Percentiles rank a stretch among this genome's conserved stretches.
Evolutionary conservation across 2,888 invertebrate species (phyloP).

Genomic region (Acrobasis suavella): DNA sequence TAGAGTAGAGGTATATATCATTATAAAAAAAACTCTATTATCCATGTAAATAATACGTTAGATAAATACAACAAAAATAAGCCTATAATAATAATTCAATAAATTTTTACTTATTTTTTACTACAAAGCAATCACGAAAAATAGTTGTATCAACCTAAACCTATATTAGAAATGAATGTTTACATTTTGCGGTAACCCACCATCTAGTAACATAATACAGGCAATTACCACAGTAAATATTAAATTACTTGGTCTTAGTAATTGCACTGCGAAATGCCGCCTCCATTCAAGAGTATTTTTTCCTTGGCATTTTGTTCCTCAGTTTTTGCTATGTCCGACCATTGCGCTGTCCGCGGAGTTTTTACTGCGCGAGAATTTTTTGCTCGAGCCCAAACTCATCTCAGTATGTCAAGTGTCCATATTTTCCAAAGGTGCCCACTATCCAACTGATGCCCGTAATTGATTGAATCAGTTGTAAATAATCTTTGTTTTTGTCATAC

Average conservation of each 20-base stretch:
- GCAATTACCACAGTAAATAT: slow-evolving; percentile 25
- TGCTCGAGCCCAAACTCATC: slow-evolving; percentile 66
- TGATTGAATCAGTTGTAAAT: slow-evolving; percentile 72
- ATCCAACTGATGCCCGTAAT: slow-evolving; percentile 61
- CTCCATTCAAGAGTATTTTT: slow-evolving; percentile 65
- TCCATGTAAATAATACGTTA: too few relatives aligned
- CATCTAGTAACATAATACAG: slow-evolving; percentile 18
- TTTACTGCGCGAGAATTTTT: slow-evolving; percentile 70
- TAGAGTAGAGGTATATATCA: too few relatives aligned
- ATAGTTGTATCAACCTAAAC: not conserved
- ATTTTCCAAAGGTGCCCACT: slow-evolving; percentile 59
- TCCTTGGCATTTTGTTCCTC: slow-evolving; percentile 59
- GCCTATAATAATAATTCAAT: too few relatives aligned
- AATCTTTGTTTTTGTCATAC: slow-evolving; percentile 55
- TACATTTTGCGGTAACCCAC: slow-evolving; percentile 18
- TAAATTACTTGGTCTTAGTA: slow-evolving; percentile 30
- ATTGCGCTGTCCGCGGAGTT: slow-evolving; percentile 64
- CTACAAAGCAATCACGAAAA: not conserved
- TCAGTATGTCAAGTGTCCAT: slow-evolving; percentile 66
- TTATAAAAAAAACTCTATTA: too few relatives aligned
- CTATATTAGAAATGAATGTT: slow-evolving; percentile 17
- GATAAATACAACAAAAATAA: too few relatives aligned
- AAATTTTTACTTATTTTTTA: not conserved
- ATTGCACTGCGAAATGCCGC: slow-evolving; percentile 58
- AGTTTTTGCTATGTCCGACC: slow-evolving; percentile 66